Evolutionary conservation across 2,797 vertebrate species (phyloP).

Genomic region (Phoebastria nigripes): DNA sequence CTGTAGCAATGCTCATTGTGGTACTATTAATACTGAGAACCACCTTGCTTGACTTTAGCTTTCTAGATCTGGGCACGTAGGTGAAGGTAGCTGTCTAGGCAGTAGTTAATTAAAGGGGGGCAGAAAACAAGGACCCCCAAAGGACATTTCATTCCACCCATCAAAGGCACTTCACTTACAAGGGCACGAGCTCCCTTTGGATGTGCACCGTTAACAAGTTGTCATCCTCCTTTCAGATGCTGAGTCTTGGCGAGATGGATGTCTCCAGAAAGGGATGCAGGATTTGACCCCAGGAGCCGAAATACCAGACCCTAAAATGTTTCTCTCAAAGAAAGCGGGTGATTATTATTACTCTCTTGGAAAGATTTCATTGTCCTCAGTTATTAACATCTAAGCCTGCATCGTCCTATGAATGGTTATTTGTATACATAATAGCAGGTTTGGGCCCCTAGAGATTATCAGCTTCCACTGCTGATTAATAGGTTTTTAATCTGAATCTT

Average conservation of each 20-base stretch:
- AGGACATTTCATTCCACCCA: not conserved
- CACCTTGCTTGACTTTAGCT: not conserved
- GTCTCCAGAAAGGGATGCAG: not conserved
- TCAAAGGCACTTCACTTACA: not conserved
- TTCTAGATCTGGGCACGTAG: not conserved
- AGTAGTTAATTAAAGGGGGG: not conserved
- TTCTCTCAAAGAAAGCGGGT: not conserved
- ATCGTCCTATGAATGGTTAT: accelerated
- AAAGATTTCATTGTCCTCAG: not conserved
- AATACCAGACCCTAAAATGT: not conserved
- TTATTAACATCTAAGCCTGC: not conserved
- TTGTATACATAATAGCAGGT: not conserved
- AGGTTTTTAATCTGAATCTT: not conserved
- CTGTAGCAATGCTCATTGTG: not conserved
- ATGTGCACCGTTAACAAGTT: accelerated
- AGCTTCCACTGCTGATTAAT: not conserved
- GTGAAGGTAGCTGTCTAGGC: not conserved
- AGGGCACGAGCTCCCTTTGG: not conserved
- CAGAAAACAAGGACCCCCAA: not conserved
- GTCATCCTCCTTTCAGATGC: not conserved
- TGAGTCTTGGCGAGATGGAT: not conserved
- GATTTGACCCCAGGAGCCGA: not conserved
- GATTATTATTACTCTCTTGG: not conserved
- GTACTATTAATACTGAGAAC: not conserved
- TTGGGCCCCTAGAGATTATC: not conserved